A percentile compares a stretch with the other conserved stretches of the same genome.
These are phyloP conservation scores for Gymnorhina tibicen DNA, from an alignment of 2,113 vertebrate genomes.

Conservation along the genomic window DNA sequence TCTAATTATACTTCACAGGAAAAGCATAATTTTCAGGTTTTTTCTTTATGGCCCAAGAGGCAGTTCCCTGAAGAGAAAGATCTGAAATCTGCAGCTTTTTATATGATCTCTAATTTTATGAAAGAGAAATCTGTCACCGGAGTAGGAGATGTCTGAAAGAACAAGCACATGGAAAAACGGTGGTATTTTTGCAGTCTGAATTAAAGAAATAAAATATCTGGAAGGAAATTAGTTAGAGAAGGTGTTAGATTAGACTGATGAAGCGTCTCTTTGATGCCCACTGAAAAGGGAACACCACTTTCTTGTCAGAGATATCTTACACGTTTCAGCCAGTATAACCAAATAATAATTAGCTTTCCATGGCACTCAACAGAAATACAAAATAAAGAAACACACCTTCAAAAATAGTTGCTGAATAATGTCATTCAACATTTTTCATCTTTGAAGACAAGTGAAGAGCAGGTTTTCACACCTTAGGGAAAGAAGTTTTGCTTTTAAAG, in stretches of 20 bases:
- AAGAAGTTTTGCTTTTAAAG: not conserved
- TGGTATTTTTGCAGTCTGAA: not conserved
- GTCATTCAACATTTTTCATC: not conserved
- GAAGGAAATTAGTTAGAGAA: not conserved
- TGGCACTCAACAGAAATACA: not conserved
- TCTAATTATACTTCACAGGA: not conserved
- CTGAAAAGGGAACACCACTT: not conserved
- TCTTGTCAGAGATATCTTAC: not conserved
- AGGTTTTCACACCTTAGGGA: not conserved
- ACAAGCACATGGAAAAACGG: not conserved
- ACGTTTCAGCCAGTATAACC: not conserved
- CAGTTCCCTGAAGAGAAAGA: not conserved
- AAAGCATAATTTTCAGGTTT: not conserved
- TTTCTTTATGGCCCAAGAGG: not conserved
- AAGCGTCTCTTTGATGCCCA: not conserved
- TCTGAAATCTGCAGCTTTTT: not conserved
- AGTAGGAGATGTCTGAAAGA: not conserved
- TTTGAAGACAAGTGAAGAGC: not conserved
- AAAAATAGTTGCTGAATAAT: not conserved
- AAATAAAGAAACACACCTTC: not conserved
- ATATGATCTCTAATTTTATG: not conserved
- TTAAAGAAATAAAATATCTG: not conserved
- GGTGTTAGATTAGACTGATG: not conserved
- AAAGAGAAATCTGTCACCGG: not conserved
- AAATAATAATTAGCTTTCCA: not conserved